phyloP scores from a whole-genome alignment of 2,797 vertebrate genomes.

The Brachymystax lenok region DNA sequence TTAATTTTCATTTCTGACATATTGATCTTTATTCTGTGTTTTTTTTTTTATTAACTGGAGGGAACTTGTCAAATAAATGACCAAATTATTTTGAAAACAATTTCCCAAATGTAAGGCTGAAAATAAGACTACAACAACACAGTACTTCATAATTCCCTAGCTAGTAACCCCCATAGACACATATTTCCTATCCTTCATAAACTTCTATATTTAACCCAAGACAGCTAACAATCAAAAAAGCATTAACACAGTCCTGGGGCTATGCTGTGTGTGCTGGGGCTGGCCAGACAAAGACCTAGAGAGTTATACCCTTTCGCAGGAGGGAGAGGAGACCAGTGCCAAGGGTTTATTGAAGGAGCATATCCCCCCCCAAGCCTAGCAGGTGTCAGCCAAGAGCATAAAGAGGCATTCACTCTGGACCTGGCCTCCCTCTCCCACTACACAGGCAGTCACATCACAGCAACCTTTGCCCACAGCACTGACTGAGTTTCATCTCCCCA shows the following conservation, averaged over 20 bases:
- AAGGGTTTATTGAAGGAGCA: conserved; percentile 65
- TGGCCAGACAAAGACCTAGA: conserved; percentile 57
- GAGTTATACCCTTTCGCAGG: conserved; percentile 60
- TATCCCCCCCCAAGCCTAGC: conserved; percentile 55
- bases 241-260: conserved; percentile 30
- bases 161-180: not conserved
- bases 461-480: not conserved
- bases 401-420: conserved; percentile 71
- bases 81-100: not conserved
- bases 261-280: conserved; percentile 20
- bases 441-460: conserved; percentile 16
- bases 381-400: conserved; percentile 71
- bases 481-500: not conserved
- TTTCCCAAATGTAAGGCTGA: not conserved
- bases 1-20: not conserved
- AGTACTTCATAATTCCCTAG: not conserved
- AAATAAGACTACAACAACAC: not conserved
- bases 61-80: not conserved
- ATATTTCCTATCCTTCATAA: not conserved
- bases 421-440: conserved; percentile 33
- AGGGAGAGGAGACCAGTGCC: conserved; percentile 47
- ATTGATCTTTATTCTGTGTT: not conserved
- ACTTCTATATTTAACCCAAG: conserved; percentile 27
- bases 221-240: conserved; percentile 17
- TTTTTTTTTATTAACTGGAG: too few species aligned